phyloP scores from a whole-genome alignment of 2,888 invertebrate genomes.

The Brenthis hecate region DNA sequence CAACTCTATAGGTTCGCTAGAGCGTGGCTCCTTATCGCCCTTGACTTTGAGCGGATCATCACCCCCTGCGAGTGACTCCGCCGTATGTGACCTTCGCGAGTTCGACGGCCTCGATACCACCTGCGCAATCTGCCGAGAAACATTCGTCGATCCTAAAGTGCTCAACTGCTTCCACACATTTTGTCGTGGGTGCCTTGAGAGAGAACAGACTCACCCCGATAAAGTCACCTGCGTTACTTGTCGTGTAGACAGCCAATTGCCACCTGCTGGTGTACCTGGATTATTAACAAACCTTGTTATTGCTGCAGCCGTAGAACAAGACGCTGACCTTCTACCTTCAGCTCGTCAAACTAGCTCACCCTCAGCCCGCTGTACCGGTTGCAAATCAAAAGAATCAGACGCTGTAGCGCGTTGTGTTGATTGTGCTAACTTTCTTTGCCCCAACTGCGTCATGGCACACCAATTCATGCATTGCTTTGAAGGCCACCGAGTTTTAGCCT shows the following conservation, averaged over 20 bases:
- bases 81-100: slow-evolving; percentile 88
- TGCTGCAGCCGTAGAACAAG: slow-evolving; percentile 81
- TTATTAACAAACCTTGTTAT: slow-evolving; percentile 85
- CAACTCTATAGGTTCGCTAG: slow-evolving; percentile 95
- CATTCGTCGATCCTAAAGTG: slow-evolving; percentile 88
- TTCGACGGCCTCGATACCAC: slow-evolving; percentile 83
- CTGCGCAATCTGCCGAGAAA: slow-evolving; percentile 89
- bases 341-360: slow-evolving; percentile 74
- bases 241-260: slow-evolving; percentile 79
- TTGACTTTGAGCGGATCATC: slow-evolving; percentile 93
- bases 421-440: slow-evolving; percentile 97
- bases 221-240: slow-evolving; percentile 89
- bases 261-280: slow-evolving; percentile 83
- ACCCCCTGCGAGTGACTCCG: slow-evolving; percentile 92
- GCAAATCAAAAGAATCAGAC: slow-evolving; percentile 96
- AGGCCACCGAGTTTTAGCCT: slow-evolving; percentile 93
- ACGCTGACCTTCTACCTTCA: slow-evolving; percentile 75
- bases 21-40: slow-evolving; percentile 91
- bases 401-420: slow-evolving; percentile 98
- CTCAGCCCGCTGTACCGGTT: slow-evolving; percentile 93
- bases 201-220: slow-evolving; percentile 85
- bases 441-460: slow-evolving; percentile 99
- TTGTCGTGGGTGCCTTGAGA: slow-evolving; percentile 91
- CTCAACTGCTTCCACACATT: slow-evolving; percentile 92
- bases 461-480: slow-evolving; percentile 99